Evolutionary conservation across 2,113 vertebrate species (phyloP).

Genomic region (Neofelis nebulosa): DNA sequence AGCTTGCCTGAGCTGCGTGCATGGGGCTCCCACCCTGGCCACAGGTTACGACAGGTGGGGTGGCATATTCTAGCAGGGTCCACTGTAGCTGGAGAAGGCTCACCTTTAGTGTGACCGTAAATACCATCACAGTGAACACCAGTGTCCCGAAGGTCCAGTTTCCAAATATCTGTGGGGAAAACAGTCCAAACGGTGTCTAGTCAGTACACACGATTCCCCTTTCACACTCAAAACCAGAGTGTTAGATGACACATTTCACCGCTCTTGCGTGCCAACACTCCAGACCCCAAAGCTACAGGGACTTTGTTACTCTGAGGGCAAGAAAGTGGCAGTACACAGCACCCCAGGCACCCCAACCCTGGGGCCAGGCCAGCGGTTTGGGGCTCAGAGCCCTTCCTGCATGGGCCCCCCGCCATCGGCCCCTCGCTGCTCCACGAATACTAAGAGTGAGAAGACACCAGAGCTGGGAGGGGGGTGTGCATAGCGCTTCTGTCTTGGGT

Average conservation of each 20-base stretch:
- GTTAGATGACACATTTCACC: neutral
- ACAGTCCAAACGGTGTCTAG: neutral
- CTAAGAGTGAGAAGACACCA: neutral
- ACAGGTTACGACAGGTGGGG: rapidly evolving
- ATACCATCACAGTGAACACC: conserved; percentile 96
- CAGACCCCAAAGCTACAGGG: neutral
- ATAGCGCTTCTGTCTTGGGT: neutral
- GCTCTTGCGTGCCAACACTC: neutral
- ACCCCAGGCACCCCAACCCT: neutral
- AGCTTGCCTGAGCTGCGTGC: neutral
- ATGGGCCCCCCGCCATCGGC: rapidly evolving
- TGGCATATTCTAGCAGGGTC: too few relatives aligned
- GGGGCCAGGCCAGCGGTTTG: rapidly evolving
- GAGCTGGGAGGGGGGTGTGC: neutral
- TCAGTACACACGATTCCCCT: neutral
- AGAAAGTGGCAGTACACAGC: neutral
- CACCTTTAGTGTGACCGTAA: conserved; percentile 98
- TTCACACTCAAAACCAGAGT: neutral
- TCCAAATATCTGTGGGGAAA: conserved; percentile 92
- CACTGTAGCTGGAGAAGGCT: neutral
- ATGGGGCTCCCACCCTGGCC: rapidly evolving
- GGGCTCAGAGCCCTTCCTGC: neutral
- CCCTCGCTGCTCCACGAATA: neutral
- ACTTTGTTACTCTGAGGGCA: neutral
- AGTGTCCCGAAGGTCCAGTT: conserved; percentile 99